Base-by-base conservation (phyloP, 2,797 vertebrate species). In the Hyperoplus lanceolatus region DNA sequence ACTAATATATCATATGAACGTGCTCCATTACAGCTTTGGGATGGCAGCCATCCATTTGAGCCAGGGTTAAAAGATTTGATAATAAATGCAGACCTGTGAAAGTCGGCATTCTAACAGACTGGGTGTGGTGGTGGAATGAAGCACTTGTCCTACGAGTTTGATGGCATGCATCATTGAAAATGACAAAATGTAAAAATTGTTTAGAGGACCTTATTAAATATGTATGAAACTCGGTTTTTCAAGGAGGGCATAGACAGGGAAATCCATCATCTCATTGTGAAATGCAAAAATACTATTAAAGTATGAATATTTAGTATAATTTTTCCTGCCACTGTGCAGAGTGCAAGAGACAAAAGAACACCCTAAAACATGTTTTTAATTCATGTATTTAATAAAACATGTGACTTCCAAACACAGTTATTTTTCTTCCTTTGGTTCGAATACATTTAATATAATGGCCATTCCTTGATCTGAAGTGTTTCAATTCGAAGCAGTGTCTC, bases 111-210 rank as follows among this genome's bases (percentile, higher is more conserved):
- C 63, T 64, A 83, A 79, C 83, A 80, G 73, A 89, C 67, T 83
- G 79, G 82, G 60, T 53, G 82, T 75, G 73, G 87, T 60, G 79
- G 73, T 77, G 83, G 81, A 75, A 63, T 75, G 62, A 86, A 86
- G 53, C 89, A 79, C 80, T 89, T 87, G 82, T 77, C 78, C 77
- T 68, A 46, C 48, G 85, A 89, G 85, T 93, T 92, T 94, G 90
- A 95, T 94, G 88, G 93, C 79, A 92, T 94, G 91, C 84, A 93
- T 95, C 93, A 95, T 90, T 95, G 92, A 94, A 93, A 87, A 92
- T 94, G 95, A 95, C 94, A 95, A 95, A 93, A 93, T 95, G 90
- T 93, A 93, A 94, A 96, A 94, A 95, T 89, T 95, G 93, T 95
- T 95, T 95, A 92, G 90, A 93, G 87, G 90, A 92, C 87, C 84